Percentiles rank a stretch among this genome's conserved stretches.
Conservation (phyloP, 2,797 vertebrate genomes). For the Mallotus villosus region DNA sequence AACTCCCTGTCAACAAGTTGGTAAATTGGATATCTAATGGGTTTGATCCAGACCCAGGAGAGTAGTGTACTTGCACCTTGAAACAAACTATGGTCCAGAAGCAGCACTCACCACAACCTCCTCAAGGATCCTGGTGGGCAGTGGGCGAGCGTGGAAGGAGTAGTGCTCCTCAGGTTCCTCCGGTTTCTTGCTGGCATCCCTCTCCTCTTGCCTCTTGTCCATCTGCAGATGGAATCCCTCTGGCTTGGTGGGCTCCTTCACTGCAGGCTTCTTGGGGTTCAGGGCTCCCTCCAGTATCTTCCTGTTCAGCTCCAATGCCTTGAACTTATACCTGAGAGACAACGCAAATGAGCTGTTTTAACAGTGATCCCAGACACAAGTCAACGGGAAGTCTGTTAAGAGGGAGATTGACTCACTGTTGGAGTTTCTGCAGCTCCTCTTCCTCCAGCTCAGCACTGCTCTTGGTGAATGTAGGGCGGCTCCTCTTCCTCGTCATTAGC, state of each 20-base stretch:
- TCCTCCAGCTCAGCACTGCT: constrained; percentile 82
- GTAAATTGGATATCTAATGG: background rate
- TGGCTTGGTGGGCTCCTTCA: constrained; percentile 82
- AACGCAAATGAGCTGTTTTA: background rate
- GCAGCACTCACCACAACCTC: constrained; percentile 83
- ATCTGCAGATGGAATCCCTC: constrained; percentile 85
- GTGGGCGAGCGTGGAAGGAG: constrained; percentile 83
- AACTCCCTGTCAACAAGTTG: constrained; percentile 77
- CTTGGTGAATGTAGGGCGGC: constrained; percentile 76
- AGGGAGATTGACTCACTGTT: constrained; percentile 75
- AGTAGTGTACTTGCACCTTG: too few species aligned
- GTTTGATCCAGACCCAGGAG: background rate
- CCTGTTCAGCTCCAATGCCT: constrained; percentile 83
- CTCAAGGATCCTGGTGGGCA: constrained; percentile 86
- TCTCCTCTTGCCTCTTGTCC: constrained; percentile 86
- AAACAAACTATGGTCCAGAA: too few species aligned
- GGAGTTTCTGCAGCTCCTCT: constrained; percentile 79
- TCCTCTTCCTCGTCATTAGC: constrained; percentile 81
- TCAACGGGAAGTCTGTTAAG: background rate
- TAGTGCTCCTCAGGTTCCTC: constrained; percentile 71
- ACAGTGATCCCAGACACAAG: background rate
- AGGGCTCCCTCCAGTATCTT: constrained; percentile 82
- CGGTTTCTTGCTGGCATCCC: constrained; percentile 77
- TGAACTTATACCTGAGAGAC: constrained; percentile 83
- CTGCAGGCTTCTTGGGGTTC: constrained; percentile 78